Conservation (phyloP, 2,888 invertebrate genomes). For the Fragum sueziense region DNA sequence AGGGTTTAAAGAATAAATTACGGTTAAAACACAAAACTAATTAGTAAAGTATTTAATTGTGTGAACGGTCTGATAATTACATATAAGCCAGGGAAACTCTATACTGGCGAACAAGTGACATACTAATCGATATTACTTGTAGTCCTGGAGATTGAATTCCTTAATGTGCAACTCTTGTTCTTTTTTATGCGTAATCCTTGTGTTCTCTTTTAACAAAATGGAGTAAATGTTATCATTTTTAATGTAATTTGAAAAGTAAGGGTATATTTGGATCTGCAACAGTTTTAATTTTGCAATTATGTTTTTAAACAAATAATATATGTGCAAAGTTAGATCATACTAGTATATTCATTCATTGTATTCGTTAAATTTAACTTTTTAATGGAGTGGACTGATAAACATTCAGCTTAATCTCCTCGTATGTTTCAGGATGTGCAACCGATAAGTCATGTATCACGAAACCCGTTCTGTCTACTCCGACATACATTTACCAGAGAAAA, state of each 20-base stretch:
- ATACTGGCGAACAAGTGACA: neutral
- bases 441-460: conserved; percentile 48
- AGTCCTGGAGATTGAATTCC: neutral
- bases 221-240: too few relatives aligned
- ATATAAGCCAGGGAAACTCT: neutral
- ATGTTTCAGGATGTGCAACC: neutral
- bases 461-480: conserved; percentile 52
- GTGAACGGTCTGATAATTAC: neutral
- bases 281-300: neutral
- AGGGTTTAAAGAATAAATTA: too few relatives aligned
- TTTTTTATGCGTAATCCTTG: too few relatives aligned
- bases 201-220: neutral
- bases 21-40: too few relatives aligned
- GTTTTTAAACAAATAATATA: too few relatives aligned
- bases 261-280: neutral
- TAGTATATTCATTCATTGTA: too few relatives aligned
- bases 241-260: neutral
- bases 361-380: too few relatives aligned
- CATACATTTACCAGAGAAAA: conserved; percentile 53
- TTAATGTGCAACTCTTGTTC: too few relatives aligned
- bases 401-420: too few relatives aligned
- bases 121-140: neutral
- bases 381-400: too few relatives aligned
- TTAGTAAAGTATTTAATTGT: neutral
- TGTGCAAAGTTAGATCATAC: too few relatives aligned